Evolutionary conservation across 2,888 invertebrate genomes (phyloP).

Genomic region (Synanthedon vespiformis): DNA sequence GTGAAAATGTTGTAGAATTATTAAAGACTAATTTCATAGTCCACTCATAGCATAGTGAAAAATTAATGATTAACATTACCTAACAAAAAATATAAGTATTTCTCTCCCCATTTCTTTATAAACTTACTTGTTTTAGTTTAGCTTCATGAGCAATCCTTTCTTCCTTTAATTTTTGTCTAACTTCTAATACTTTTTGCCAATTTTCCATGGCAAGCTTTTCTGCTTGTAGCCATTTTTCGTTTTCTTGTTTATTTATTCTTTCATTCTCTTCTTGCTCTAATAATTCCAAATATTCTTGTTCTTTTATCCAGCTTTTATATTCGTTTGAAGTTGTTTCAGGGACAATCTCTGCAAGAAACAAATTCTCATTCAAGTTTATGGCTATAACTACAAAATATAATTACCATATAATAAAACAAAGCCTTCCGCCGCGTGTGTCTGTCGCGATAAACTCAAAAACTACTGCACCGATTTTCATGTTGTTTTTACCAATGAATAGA

Average conservation of each 20-base stretch:
- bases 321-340: conserved; percentile 25
- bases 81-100: background rate
- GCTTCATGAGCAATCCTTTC: conserved; percentile 72
- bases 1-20: too few relatives aligned
- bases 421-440: too few relatives aligned
- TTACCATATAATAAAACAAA: too few relatives aligned
- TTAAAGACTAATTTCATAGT: background rate
- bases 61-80: background rate
- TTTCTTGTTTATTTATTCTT: conserved; percentile 63
- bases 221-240: conserved; percentile 76
- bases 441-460: too few relatives aligned
- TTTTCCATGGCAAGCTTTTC: conserved; percentile 74
- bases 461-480: too few relatives aligned
- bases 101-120: background rate
- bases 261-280: conserved; percentile 68
- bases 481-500: too few relatives aligned
- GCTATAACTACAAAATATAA: conserved; percentile 4
- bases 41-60: background rate
- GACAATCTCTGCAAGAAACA: conserved; percentile 12
- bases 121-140: conserved; percentile 53
- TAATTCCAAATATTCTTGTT: conserved; percentile 64
- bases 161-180: conserved; percentile 64
- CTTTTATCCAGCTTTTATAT: conserved; percentile 63
- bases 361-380: conserved; percentile 8
- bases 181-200: conserved; percentile 73